Evolutionary conservation across 2,888 invertebrate species (phyloP), one percentile per base, ranked within the genome.

Genomic region (Patella depressa): DNA sequence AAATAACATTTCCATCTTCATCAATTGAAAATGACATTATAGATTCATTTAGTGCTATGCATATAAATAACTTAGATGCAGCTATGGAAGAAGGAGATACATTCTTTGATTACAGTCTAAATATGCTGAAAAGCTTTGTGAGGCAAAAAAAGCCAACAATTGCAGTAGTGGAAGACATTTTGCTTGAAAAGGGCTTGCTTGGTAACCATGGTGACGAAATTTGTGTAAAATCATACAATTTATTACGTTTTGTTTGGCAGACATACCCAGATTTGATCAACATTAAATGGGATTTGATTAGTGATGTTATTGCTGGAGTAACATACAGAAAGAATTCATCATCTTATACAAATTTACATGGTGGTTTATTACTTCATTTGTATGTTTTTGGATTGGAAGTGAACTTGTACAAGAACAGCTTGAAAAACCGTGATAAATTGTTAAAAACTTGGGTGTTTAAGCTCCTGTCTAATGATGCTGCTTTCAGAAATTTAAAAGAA

Each of bases 51-150:
- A 78, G 81, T 7, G 75, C 78, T 19, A 65, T 78, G 71, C 81
- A 83, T 72, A 75, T 80, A 3, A 80, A 82, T 65, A 80, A 81
- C 2, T 77, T 85, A 53, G 78, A 81, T 17, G 79, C 80, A 45
- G 81, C 81, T 57, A 79, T 79, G 72, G 84, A 84, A 71, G 81
- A 83, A 19, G 82, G 81, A 19, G 53, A 57, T 12, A 70, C 76
- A 45, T 81, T 82, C 29, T 71, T 85, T n/a, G 72, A 73, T 19
- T 78, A 81, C 72, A 83, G 81, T n/a, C 57, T 85, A 2, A 59
- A 81, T 53, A 81, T 82, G 59, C 57, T 82, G 1, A 75, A 80
- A 15, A 75, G 77, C 24, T 82, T 83, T 74, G 73, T 80, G n/a
- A 55, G 59, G 1, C 81, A 73, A 15, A 77, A 78, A 55, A 73